Percentiles rank a stretch among this genome's conserved stretches.
phyloP scores from a whole-genome alignment of 1,140 invertebrate species.

The Drosophila azteca region DNA sequence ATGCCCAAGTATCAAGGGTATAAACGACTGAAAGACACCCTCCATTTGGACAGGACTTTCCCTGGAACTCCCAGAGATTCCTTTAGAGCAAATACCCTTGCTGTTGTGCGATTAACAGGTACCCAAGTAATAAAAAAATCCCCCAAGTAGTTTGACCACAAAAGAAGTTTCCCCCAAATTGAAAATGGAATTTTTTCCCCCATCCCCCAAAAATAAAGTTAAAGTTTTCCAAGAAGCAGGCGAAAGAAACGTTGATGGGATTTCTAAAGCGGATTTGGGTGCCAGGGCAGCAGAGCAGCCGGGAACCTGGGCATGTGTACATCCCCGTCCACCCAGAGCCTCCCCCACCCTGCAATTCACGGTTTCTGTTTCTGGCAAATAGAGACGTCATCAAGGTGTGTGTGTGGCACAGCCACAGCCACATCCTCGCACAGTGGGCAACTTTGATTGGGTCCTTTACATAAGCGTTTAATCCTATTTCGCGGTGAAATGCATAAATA shows the following conservation, averaged over 20 bases:
- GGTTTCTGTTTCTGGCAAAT: conserved; percentile 26
- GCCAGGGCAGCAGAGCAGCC: conserved; percentile 21
- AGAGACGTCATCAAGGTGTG: conserved; percentile 72
- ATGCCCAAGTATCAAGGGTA: conserved; percentile 22
- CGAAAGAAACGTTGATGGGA: conserved; percentile 60
- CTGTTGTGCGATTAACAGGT: no score
- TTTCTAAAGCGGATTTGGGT: conserved; percentile 74
- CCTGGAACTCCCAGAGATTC: no score
- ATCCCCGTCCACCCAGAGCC: background rate
- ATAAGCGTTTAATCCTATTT: conserved; percentile 83
- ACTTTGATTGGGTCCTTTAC: conserved; percentile 82
- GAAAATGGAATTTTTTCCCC: conserved; percentile 68
- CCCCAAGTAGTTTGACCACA: conserved; percentile 43
- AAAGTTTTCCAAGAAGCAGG: conserved; percentile 49
- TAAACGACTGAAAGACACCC: no score
- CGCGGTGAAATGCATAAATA: conserved; percentile 83
- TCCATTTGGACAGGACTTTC: no score
- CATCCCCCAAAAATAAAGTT: conserved; percentile 31
- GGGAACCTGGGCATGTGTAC: conserved; percentile 69
- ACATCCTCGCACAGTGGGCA: conserved; percentile 35
- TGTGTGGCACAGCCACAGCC: conserved; percentile 7
- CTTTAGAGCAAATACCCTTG: no score
- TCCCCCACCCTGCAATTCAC: background rate
- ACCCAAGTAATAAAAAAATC: no score
- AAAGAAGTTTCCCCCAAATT: conserved; percentile 66